Conservation (phyloP, 2,797 vertebrate species). For the Lagocephalus sceleratus region DNA sequence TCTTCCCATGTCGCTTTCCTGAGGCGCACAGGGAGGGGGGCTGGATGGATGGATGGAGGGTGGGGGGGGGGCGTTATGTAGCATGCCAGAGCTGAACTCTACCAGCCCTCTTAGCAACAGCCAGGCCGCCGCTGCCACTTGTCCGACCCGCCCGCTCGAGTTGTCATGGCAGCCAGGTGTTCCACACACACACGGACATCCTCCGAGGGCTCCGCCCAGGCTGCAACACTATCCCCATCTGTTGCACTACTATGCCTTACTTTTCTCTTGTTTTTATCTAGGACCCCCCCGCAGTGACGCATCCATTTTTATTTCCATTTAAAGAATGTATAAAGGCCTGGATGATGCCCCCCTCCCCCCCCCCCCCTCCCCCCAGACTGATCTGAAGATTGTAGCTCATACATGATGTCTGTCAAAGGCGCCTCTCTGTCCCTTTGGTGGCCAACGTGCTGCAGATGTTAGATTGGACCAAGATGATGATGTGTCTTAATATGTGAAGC, state of each 20-base stretch:
- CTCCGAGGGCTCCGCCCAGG: constrained; percentile 63
- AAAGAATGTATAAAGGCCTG: too few relatives aligned
- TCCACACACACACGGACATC: constrained; percentile 33
- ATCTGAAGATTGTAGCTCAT: constrained; percentile 61
- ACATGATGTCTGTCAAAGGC: constrained; percentile 53
- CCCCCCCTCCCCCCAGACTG: constrained; percentile 24
- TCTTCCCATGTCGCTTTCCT: constrained; percentile 44
- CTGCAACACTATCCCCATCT: constrained; percentile 68
- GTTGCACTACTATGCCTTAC: constrained; percentile 71
- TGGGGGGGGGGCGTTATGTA: constrained; percentile 26
- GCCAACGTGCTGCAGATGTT: constrained; percentile 56
- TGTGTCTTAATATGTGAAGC: constrained; percentile 70
- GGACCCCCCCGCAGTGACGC: constrained; percentile 10
- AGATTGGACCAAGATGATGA: constrained; percentile 64
- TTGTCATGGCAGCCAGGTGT: constrained; percentile 77
- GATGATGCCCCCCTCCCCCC: constrained; percentile 5
- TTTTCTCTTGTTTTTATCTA: constrained; percentile 17
- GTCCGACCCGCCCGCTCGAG: constrained; percentile 47
- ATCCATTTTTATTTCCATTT: too few relatives aligned
- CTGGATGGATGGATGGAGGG: too few relatives aligned
- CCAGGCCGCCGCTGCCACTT: constrained; percentile 37
- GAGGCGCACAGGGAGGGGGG: constrained; percentile 10
- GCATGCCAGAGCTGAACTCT: constrained; percentile 69
- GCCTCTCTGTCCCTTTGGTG: constrained; percentile 43
- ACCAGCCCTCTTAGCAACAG: constrained; percentile 63